A percentile compares a stretch with the other conserved stretches of the same genome.
Evolutionary conservation across 2,888 invertebrate species (phyloP).

Genomic region (Panopea generosa): DNA sequence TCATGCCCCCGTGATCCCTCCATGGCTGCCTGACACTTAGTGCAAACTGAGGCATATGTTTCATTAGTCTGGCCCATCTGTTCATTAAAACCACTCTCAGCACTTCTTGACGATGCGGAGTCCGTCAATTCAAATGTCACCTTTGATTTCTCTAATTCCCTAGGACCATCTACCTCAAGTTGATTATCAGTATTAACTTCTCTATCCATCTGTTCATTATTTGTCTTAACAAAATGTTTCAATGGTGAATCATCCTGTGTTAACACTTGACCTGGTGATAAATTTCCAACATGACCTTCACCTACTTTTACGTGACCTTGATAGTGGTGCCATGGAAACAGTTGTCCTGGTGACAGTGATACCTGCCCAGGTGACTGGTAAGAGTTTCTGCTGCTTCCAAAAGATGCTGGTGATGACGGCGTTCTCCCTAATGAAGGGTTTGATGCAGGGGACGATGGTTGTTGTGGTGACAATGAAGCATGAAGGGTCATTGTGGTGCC

Average conservation of each 20-base stretch:
- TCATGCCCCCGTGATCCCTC: slow-evolving; percentile 19
- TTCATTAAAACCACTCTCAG: slow-evolving; percentile 76
- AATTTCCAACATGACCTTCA: slow-evolving; percentile 17
- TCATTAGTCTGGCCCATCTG: slow-evolving; percentile 38
- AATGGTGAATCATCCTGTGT: slow-evolving; percentile 21
- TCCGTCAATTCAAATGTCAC: slow-evolving; percentile 70
- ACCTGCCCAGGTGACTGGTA: slow-evolving; percentile 51
- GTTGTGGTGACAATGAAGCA: slow-evolving; percentile 39
- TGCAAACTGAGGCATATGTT: slow-evolving; percentile 74
- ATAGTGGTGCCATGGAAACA: slow-evolving; percentile 43
- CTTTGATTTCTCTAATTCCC: slow-evolving; percentile 30
- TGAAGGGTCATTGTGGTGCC: slow-evolving; percentile 75
- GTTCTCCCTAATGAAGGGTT: slow-evolving; percentile 30
- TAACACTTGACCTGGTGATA: slow-evolving; percentile 47
- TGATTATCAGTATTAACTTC: background rate
- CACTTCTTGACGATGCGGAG: slow-evolving; percentile 70
- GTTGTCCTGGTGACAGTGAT: slow-evolving; percentile 52
- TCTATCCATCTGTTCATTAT: background rate
- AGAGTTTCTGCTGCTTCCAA: slow-evolving; percentile 45
- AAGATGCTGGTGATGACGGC: slow-evolving; percentile 47
- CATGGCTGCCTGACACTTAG: slow-evolving; percentile 56
- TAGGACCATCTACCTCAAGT: background rate
- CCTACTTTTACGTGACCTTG: slow-evolving; percentile 29
- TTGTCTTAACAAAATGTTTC: background rate
- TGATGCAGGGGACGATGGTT: slow-evolving; percentile 12